Evolutionary conservation across 2,888 invertebrate species (phyloP).

Genomic region (Aromia moschata): DNA sequence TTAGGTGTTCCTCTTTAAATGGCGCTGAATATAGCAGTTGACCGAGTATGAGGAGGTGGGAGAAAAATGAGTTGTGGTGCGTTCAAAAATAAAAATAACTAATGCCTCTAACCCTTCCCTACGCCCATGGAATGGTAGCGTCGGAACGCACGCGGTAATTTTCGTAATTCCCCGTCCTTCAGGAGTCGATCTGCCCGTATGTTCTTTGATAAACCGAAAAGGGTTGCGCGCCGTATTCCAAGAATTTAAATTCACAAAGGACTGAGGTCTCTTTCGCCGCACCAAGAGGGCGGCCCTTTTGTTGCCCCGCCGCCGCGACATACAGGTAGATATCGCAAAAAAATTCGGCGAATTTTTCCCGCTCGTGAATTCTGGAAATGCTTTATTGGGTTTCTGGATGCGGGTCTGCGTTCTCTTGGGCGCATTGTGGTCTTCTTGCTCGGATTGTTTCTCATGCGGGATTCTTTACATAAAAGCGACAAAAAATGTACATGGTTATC

Average conservation of each 20-base stretch:
- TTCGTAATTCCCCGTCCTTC: constrained; percentile 19
- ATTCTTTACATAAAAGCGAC: too few species aligned
- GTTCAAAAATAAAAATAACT: too few species aligned
- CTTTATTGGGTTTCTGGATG: neutral
- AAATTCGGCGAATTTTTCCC: constrained; percentile 33
- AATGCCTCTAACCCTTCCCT: too few species aligned
- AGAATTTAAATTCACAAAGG: constrained; percentile 43
- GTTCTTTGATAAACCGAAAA: constrained; percentile 39
- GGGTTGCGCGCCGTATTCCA: constrained; percentile 35
- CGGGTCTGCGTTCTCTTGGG: too few species aligned
- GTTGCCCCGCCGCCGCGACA: constrained; percentile 23
- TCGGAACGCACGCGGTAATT: neutral
- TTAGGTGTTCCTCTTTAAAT: too few species aligned
- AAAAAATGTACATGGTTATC: too few species aligned
- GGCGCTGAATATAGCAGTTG: too few species aligned
- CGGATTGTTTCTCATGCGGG: too few species aligned
- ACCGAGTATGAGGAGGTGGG: too few species aligned
- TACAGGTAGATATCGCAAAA: constrained; percentile 37
- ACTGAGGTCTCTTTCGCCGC: constrained; percentile 36
- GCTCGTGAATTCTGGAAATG: constrained; percentile 9
- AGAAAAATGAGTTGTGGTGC: too few species aligned
- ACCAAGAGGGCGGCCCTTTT: constrained; percentile 31
- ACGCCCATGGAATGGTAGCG: neutral
- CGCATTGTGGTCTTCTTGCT: too few species aligned
- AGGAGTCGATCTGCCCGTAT: constrained; percentile 35